phyloP scores from a whole-genome alignment of 2,113 vertebrate species.

The Trichechus manatus region DNA sequence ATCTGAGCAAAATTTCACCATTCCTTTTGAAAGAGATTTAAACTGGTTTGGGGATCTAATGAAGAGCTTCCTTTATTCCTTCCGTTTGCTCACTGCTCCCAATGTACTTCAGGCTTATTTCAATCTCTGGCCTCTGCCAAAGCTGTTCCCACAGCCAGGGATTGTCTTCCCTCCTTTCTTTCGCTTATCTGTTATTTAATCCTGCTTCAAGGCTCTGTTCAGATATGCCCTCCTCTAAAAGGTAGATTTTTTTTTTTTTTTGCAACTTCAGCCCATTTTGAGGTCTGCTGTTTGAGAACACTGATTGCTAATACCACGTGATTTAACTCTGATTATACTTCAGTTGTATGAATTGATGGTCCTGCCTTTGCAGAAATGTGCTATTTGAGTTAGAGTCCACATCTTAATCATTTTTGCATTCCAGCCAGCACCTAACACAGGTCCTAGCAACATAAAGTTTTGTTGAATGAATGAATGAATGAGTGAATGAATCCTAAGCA shows the following conservation, averaged over 20 bases:
- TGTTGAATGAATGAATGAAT: slow-evolving; percentile 16
- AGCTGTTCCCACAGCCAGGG: slow-evolving; percentile 64
- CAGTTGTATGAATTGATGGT: not conserved
- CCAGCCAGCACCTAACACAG: not conserved
- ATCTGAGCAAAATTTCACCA: slow-evolving; percentile 70
- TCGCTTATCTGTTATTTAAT: slow-evolving; percentile 49
- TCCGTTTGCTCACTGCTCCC: not conserved
- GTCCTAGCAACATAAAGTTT: not conserved
- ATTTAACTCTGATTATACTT: slow-evolving; percentile 36
- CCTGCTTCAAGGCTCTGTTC: slow-evolving; percentile 43
- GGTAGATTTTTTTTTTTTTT: not conserved
- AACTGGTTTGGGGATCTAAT: slow-evolving; percentile 52
- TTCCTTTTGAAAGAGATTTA: slow-evolving; percentile 64
- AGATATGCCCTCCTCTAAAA: not conserved
- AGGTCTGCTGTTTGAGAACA: not conserved
- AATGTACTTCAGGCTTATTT: slow-evolving; percentile 30
- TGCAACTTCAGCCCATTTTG: not conserved
- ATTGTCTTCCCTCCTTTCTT: slow-evolving; percentile 48
- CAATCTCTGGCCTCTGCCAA: slow-evolving; percentile 49
- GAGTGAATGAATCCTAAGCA: slow-evolving; percentile 20
- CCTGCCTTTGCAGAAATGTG: slow-evolving; percentile 31
- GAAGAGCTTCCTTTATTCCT: slow-evolving; percentile 68
- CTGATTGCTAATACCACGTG: not conserved
- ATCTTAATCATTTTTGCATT: not conserved
- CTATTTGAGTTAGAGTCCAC: slow-evolving; percentile 44